These are phyloP conservation scores for Coelopa pilipes DNA, from an alignment of 2,888 invertebrate species.

Conservation along the genomic window DNA sequence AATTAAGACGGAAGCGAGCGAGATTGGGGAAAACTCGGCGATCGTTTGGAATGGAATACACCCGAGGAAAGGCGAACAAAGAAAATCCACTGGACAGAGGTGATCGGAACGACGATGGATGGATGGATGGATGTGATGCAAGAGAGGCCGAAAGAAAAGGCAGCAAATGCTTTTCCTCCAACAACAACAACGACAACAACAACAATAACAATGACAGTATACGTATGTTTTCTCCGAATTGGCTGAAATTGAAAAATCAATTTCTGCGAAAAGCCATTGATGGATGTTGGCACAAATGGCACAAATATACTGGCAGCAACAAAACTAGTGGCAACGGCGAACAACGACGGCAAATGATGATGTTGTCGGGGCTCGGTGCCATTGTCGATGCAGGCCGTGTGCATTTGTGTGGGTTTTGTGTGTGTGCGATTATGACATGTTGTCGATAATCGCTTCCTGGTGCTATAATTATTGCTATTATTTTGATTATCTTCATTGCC, in stretches of 20 bases:
- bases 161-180: background rate
- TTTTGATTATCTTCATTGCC: background rate
- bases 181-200: background rate
- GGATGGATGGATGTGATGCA: background rate
- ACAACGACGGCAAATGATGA: background rate
- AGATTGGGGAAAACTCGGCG: no score
- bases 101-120: background rate
- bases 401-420: background rate
- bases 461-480: constrained; percentile 15
- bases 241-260: background rate
- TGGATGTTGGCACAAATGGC: constrained; percentile 21
- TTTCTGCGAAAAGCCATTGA: constrained; percentile 23
- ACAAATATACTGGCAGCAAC: constrained; percentile 4
- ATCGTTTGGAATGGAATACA: background rate
- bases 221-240: no score
- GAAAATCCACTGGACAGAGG: background rate
- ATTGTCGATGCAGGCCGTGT: background rate
- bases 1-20: no score
- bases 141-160: background rate
- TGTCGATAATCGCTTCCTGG: constrained; percentile 21
- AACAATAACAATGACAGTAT: background rate
- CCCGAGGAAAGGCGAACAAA: background rate
- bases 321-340: background rate
- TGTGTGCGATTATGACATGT: constrained; percentile 17
- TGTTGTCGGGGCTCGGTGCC: background rate